Evolutionary conservation across 1,140 invertebrate species (phyloP).

Genomic region (Monomorium pharaonis): DNA sequence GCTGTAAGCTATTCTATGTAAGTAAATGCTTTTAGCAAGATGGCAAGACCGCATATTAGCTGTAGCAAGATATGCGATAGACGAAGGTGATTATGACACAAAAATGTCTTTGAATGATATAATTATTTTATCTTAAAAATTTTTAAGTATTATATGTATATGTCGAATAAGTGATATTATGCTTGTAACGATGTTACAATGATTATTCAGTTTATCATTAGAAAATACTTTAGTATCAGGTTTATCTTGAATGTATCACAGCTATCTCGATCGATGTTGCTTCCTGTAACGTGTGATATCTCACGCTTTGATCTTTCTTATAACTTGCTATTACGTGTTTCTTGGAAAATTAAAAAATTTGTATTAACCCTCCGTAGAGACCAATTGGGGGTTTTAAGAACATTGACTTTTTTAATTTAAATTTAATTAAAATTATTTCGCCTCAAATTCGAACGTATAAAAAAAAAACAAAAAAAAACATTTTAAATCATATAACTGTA

Average conservation of each 20-base stretch:
- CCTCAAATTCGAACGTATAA: too few relatives aligned
- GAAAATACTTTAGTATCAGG: background rate
- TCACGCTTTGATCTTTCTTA: background rate
- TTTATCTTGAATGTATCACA: conserved; percentile 3
- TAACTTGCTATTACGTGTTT: background rate
- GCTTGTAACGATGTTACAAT: background rate
- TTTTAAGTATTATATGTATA: background rate
- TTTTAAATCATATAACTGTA: too few relatives aligned
- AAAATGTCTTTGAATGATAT: background rate
- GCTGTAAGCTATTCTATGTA: too few relatives aligned
- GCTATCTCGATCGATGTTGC: background rate
- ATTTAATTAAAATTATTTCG: too few relatives aligned
- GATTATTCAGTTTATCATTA: background rate
- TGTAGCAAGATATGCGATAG: background rate
- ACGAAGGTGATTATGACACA: background rate
- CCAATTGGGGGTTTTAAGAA: too few relatives aligned
- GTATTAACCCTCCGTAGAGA: background rate
- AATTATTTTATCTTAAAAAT: background rate
- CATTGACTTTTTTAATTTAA: too few relatives aligned
- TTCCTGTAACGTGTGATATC: background rate
- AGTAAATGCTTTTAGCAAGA: background rate
- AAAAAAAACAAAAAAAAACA: too few relatives aligned
- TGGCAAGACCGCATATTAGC: background rate
- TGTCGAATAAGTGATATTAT: background rate
- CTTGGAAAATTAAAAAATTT: background rate